These are phyloP conservation scores for Lipophrys pholis DNA, from an alignment of 2,113 vertebrate genomes.

Conservation along the genomic window DNA sequence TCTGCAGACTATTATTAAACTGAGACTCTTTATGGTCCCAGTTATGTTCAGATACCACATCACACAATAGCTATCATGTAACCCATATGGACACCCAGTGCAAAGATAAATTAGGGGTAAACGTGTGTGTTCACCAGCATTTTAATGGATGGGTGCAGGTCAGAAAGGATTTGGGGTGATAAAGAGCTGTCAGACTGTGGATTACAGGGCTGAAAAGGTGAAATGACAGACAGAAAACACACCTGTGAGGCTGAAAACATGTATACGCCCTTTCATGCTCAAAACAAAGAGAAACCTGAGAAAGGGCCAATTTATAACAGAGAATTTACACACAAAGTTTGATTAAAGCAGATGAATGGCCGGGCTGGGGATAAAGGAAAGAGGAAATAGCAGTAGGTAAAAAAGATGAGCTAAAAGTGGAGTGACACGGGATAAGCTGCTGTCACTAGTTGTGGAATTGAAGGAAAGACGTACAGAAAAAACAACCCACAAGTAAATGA, in stretches of 20 bases:
- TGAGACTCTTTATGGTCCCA: too few relatives aligned
- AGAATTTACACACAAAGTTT: constrained; percentile 19
- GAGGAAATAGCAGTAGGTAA: constrained; percentile 29
- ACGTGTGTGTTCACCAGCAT: constrained; percentile 22
- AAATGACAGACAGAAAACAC: constrained; percentile 69
- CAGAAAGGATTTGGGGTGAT: constrained; percentile 25
- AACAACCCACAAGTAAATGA: constrained; percentile 43
- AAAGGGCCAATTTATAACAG: constrained; percentile 20
- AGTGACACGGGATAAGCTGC: constrained; percentile 36
- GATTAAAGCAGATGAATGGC: constrained; percentile 40
- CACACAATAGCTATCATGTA: not conserved
- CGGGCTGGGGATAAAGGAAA: constrained; percentile 30
- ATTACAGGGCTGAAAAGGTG: constrained; percentile 65
- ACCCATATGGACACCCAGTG: not conserved
- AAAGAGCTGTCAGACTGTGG: constrained; percentile 34
- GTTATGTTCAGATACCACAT: not conserved
- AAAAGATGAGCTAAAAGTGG: constrained; percentile 30
- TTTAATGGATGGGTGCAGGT: constrained; percentile 58
- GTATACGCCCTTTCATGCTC: constrained; percentile 16
- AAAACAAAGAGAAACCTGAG: constrained; percentile 19
- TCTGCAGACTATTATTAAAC: not conserved
- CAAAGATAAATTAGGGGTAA: constrained; percentile 34
- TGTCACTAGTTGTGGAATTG: constrained; percentile 55
- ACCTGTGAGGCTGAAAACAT: constrained; percentile 46
- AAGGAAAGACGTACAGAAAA: constrained; percentile 46